phyloP scores from a whole-genome alignment of 30 jellyfish, hydroid and myxozoan species.

The Aurelia aurita region DNA sequence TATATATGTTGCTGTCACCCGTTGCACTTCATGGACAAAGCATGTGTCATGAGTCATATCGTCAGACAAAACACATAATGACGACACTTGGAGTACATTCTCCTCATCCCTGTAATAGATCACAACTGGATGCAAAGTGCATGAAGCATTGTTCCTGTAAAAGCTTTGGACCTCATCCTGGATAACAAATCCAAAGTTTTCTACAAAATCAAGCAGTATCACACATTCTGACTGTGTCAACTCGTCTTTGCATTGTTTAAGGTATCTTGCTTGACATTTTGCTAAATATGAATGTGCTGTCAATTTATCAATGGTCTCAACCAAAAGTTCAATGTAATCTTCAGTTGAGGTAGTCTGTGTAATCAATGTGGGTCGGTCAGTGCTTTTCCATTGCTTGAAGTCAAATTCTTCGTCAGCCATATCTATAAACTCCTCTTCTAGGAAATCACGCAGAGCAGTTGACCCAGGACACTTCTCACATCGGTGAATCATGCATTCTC shows the following conservation, averaged over 20 bases:
- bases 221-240: conserved; percentile 18
- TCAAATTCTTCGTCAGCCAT: conserved; percentile 10
- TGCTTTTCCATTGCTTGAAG: conserved; percentile 64
- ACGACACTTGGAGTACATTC: background rate
- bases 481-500: background rate
- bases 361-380: conserved; percentile 57
- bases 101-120: conserved; percentile 44
- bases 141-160: conserved; percentile 66
- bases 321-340: background rate
- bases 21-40: conserved; percentile 39
- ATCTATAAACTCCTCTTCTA: background rate
- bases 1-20: background rate
- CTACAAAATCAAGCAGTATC: conserved; percentile 79
- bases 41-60: conserved; percentile 62
- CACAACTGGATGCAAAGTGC: conserved; percentile 80
- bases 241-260: conserved; percentile 54
- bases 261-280: conserved; percentile 55
- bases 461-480: conserved; percentile 36
- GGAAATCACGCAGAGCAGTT: background rate
- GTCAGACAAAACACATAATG: conserved; percentile 68
- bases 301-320: conserved; percentile 34
- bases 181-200: conserved; percentile 64
- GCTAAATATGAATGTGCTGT: conserved; percentile 80
- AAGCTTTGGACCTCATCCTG: conserved; percentile 82
- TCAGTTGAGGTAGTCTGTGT: background rate